phyloP scores from a whole-genome alignment of 2,888 invertebrate species.

The Phorcus lineatus region DNA sequence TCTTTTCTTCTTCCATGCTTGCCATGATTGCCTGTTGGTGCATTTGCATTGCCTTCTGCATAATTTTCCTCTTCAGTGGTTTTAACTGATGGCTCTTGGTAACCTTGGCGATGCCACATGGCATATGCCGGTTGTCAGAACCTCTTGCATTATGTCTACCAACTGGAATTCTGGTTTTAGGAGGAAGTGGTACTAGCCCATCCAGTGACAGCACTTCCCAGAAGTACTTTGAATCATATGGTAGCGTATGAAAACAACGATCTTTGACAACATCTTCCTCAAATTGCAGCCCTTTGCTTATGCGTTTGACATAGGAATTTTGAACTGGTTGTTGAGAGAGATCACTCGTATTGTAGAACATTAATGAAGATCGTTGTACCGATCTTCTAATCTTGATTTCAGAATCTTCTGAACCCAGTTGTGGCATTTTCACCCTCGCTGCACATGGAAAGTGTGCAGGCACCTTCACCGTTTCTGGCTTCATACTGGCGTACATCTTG shows the following conservation, averaged over 20 bases:
- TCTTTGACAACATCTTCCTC: conserved; percentile 72
- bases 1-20: conserved; percentile 40
- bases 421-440: conserved; percentile 65
- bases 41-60: conserved; percentile 60
- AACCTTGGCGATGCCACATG: conserved; percentile 63
- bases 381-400: conserved; percentile 41
- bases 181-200: conserved; percentile 53
- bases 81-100: conserved; percentile 56
- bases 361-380: conserved; percentile 20
- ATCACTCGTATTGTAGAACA: conserved; percentile 20
- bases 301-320: conserved; percentile 61
- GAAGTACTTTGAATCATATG: conserved; percentile 72
- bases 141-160: conserved; percentile 65
- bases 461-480: neutral
- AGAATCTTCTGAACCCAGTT: conserved; percentile 63
- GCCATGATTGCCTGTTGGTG: conserved; percentile 57
- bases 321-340: conserved; percentile 45
- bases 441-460: conserved; percentile 68
- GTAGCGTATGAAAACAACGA: conserved; percentile 69
- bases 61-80: conserved; percentile 61
- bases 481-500: neutral
- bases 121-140: conserved; percentile 62
- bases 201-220: conserved; percentile 64
- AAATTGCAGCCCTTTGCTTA: conserved; percentile 69
- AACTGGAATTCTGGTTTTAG: conserved; percentile 46